phyloP scores from a whole-genome alignment of 2,888 invertebrate genomes.

The Drosophila anceps region DNA sequence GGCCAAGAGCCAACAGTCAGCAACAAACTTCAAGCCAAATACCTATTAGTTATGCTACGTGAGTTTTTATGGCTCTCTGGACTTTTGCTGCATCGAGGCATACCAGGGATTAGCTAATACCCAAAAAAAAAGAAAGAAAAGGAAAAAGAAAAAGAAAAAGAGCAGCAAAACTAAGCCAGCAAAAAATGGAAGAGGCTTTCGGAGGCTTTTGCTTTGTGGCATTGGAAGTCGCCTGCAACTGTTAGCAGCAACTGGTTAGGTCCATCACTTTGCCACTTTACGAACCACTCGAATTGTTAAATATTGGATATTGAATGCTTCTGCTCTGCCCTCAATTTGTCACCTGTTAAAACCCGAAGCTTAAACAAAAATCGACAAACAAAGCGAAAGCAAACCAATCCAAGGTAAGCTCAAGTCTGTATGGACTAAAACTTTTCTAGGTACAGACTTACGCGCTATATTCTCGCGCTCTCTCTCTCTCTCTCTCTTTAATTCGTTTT shows the following conservation, averaged over 20 bases:
- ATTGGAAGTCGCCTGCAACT: background rate
- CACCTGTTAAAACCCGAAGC: background rate
- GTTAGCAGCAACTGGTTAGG: background rate
- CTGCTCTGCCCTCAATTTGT: background rate
- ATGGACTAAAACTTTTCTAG: background rate
- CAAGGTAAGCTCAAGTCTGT: background rate
- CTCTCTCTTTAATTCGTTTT: too few species aligned
- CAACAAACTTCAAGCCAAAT: slow-evolving; percentile 47
- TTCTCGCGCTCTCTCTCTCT: background rate
- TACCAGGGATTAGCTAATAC: slow-evolving; percentile 12
- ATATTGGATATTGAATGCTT: slow-evolving; percentile 2
- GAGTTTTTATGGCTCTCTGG: slow-evolving; percentile 51
- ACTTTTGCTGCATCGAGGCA: slow-evolving; percentile 15
- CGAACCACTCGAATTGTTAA: slow-evolving; percentile 5
- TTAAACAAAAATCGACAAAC: background rate
- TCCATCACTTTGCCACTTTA: slow-evolving; percentile 15
- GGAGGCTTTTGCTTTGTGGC: slow-evolving; percentile 2
- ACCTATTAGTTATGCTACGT: slow-evolving; percentile 68
- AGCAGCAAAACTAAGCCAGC: background rate
- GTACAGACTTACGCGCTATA: background rate
- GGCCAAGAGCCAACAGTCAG: slow-evolving; percentile 12
- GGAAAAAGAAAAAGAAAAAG: too few species aligned
- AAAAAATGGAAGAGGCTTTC: slow-evolving; percentile 6
- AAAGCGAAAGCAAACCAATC: background rate
- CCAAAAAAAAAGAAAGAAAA: background rate